Evolutionary conservation across 2,113 vertebrate genomes (phyloP).

Genomic region (Furnarius figulus): DNA sequence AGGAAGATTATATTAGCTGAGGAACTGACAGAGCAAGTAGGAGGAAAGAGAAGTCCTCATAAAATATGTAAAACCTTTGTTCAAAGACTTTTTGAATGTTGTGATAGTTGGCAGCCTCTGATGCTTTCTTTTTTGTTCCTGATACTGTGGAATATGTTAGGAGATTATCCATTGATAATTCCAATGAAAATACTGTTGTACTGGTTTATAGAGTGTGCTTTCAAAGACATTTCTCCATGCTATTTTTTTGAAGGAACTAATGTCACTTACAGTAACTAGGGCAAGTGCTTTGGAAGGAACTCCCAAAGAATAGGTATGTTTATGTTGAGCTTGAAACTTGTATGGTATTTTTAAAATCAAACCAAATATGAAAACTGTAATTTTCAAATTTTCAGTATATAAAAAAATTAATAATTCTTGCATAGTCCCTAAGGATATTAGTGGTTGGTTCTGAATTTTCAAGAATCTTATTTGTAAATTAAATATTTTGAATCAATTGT

Average conservation of each 20-base stretch:
- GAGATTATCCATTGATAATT: not conserved
- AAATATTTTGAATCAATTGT: not conserved
- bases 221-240: not conserved
- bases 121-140: not conserved
- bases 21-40: not conserved
- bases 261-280: not conserved
- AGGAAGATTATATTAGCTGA: not conserved
- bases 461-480: not conserved
- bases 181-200: accelerated
- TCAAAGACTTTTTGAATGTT: not conserved
- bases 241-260: not conserved
- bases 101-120: not conserved
- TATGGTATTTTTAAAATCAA: not conserved
- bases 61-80: not conserved
- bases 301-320: not conserved
- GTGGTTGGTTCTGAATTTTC: not conserved
- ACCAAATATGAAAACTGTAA: not conserved
- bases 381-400: not conserved
- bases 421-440: not conserved
- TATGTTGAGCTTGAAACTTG: not conserved
- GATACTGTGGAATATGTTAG: not conserved
- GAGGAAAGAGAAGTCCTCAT: not conserved
- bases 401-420: not conserved
- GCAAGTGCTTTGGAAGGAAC: not conserved
- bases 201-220: not conserved